A percentile compares a stretch with the other conserved stretches of the same genome.
Conservation (phyloP, 64 coral and sea anemone species). For the Montipora foliosa region DNA sequence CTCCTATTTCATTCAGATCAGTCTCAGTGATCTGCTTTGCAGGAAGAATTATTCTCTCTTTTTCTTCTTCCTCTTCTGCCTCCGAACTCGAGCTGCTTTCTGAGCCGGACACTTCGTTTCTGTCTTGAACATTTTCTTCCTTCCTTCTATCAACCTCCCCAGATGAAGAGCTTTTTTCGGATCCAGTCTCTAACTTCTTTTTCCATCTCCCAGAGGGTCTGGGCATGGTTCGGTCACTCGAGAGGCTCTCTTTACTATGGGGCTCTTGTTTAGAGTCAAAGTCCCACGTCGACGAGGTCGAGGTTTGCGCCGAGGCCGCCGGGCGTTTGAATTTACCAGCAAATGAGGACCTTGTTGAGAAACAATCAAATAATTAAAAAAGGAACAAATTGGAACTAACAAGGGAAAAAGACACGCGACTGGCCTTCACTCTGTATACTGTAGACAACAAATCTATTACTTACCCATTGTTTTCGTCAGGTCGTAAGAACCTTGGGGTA, state of each 20-base stretch:
- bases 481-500: neutral
- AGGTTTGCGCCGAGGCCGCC: conserved; percentile 2
- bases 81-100: conserved; percentile 37
- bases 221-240: neutral
- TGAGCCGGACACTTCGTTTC: neutral
- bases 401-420: too few species aligned
- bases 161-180: neutral
- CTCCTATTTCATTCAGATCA: conserved; percentile 76
- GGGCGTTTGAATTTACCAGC: conserved; percentile 34
- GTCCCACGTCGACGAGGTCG: conserved; percentile 61
- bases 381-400: too few species aligned
- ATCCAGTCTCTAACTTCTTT: conserved; percentile 61
- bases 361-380: neutral
- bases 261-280: conserved; percentile 32
- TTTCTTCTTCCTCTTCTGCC: conserved; percentile 12
- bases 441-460: too few species aligned
- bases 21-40: conserved; percentile 61
- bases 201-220: conserved; percentile 78
- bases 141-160: neutral
- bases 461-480: neutral
- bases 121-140: neutral
- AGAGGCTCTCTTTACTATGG: neutral
- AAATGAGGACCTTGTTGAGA: neutral
- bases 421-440: too few species aligned
- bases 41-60: conserved; percentile 24